Base-by-base conservation (phyloP, 2,113 vertebrate genomes). In the Galbula dea region DNA sequence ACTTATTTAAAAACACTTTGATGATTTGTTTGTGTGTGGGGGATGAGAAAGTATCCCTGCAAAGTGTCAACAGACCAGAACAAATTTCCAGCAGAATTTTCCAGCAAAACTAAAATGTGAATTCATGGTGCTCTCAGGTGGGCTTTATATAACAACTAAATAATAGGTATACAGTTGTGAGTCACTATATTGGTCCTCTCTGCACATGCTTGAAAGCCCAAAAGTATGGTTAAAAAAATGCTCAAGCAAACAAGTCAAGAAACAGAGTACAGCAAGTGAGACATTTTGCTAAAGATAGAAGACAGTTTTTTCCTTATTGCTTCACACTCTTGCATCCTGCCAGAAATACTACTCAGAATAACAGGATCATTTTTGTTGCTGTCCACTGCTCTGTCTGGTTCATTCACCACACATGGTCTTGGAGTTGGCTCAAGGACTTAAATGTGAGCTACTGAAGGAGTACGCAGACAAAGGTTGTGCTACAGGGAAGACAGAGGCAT, bases 91-190 rank as follows among this genome's bases (percentile, higher is more conserved):
- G n/a, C 84, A 75, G 48, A 95, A 68, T 46, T 90, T 95, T 92
- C 91, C 67, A 89, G 83, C 83, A 59, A 75, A 80, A 84, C 86
- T 81, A 83, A 93, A 95, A 93, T 91, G 61, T 96, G 89, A 94
- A 95, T 58, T 66, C 46, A 83, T 79, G 66, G 27, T 80, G 63
- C 73, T 61, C 80, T 90, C 80, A 95, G 94, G 84, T 87, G 73
- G 81, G 24, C 94, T 82, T 91, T 96, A 97, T 96, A 94, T 93
- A 94, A 94, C 96, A 96, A 84, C 94, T 94, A 97, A 97, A 96
- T 97, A 94, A 93, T 90, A 97, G 95, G 91, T 65, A 10, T 94
- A 76, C 36, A 27, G 54, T 90, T 82, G 69, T 65, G 71, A 95
- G 92, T 93, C 73, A 75, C 87, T 93, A 59, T 95, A 92, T 93